phyloP scores from a whole-genome alignment of 2,113 vertebrate species.

The Cochlearius cochlearius region DNA sequence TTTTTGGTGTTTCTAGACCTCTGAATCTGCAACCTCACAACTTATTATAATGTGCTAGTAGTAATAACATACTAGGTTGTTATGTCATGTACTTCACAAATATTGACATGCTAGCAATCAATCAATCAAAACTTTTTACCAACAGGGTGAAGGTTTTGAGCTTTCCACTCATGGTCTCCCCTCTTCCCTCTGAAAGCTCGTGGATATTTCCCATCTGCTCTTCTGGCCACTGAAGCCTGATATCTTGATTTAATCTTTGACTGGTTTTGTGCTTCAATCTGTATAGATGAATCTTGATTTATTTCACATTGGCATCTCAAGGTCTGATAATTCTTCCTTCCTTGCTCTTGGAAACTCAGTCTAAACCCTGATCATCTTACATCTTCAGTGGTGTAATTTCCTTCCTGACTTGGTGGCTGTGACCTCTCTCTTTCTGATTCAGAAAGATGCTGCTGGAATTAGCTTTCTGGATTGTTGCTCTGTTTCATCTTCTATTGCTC shows the following conservation, averaged over 20 bases:
- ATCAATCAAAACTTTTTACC: background rate
- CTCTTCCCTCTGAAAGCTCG: background rate
- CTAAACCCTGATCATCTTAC: background rate
- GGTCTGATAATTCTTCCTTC: background rate
- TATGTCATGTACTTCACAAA: background rate
- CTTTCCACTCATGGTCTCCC: background rate
- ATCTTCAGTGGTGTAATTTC: background rate
- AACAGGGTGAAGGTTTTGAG: background rate
- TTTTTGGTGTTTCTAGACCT: background rate
- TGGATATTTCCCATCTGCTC: background rate
- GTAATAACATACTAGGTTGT: background rate
- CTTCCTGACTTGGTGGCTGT: background rate
- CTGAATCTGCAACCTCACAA: background rate
- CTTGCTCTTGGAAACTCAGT: background rate
- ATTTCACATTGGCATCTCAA: background rate
- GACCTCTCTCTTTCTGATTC: background rate
- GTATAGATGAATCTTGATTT: background rate
- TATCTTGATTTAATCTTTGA: background rate
- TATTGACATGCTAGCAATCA: background rate
- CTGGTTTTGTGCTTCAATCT: background rate
- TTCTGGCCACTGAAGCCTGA: background rate
- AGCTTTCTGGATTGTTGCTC: background rate
- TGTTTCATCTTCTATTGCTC: background rate
- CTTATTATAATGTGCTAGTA: background rate
- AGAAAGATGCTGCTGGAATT: background rate